Evolutionary conservation across 1,140 invertebrate genomes (phyloP), one percentile per base, ranked within the genome.

Genomic region (Neodiprion pinetum): DNA sequence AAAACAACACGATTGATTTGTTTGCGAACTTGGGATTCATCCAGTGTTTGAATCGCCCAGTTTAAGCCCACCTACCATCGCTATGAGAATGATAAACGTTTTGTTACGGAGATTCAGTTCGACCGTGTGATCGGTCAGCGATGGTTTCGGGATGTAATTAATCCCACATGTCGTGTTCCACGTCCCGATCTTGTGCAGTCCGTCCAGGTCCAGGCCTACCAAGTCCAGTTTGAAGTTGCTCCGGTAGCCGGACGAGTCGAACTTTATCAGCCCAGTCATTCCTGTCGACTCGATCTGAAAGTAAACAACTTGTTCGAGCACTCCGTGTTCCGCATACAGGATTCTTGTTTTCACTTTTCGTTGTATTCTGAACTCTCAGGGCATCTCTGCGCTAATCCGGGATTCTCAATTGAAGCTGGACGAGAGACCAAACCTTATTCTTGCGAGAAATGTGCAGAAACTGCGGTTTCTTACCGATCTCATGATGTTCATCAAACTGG

Each of bases 401-500:
- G 28, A 40, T 40, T 40, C 28, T 4, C 0, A 1, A 40, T 40
- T 40, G 28, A 40, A 40, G 0, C 28, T 40, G 28, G 28, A 40
- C 28, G 28, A 5, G 28, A 40, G 2, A 40, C 5, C 28, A 40
- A 40, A 40, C 5, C 28, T 5, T 40, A 40, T 40, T 40, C 1
- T 40, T 40, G 28, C 28, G 5, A 40, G 28, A 40, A 40, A 40
- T 40, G 5, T 40, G 28, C 28, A 40, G 28, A 40, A 40, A 40
- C 28, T 40, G 28, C 28, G 5, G 28, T 40, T 5, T 61, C 53
- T 61, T 61, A 61, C 53, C 53, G n/a, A 14, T 90, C 95, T 95
- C 89, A 98, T 95, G 80, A 95, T 96, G 90, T 98, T 98, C 75
- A 94, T 91, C 48, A 98, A 89, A 79, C 93, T 95, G 77, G 92